phyloP scores from a whole-genome alignment of 2,797 vertebrate species.

The Leptatherina wallacei region DNA sequence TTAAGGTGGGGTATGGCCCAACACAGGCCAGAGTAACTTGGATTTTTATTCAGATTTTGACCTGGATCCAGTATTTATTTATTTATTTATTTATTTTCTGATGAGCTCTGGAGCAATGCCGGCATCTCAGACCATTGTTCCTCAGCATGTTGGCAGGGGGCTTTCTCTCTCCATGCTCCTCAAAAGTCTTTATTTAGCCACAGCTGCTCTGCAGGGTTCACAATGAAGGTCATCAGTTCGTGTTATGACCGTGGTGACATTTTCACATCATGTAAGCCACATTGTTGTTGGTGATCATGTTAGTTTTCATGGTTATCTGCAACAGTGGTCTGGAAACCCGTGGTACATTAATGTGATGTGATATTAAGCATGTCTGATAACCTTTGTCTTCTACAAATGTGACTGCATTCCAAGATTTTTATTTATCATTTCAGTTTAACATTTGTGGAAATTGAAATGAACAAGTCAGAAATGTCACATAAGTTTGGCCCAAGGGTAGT shows the following conservation, averaged over 20 bases:
- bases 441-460: background rate
- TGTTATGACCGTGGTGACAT: conserved; percentile 40
- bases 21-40: background rate
- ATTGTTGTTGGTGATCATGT: background rate
- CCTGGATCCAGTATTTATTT: background rate
- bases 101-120: background rate
- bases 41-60: background rate
- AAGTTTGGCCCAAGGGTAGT: background rate
- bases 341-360: background rate
- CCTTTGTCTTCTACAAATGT: background rate
- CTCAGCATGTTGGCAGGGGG: conserved; percentile 15
- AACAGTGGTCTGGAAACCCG: background rate
- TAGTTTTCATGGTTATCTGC: background rate
- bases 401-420: background rate
- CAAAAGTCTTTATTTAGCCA: conserved; percentile 68
- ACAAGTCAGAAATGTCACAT: background rate
- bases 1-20: background rate
- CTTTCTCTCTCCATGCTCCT: conserved; percentile 17
- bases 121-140: background rate
- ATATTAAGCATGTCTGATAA: background rate
- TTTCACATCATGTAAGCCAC: conserved; percentile 29
- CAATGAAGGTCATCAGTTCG: conserved; percentile 60
- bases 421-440: background rate
- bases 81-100: background rate
- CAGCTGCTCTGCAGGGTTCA: conserved; percentile 33